phyloP scores from a whole-genome alignment of 2,113 vertebrate genomes.

The Taxidea taxus region DNA sequence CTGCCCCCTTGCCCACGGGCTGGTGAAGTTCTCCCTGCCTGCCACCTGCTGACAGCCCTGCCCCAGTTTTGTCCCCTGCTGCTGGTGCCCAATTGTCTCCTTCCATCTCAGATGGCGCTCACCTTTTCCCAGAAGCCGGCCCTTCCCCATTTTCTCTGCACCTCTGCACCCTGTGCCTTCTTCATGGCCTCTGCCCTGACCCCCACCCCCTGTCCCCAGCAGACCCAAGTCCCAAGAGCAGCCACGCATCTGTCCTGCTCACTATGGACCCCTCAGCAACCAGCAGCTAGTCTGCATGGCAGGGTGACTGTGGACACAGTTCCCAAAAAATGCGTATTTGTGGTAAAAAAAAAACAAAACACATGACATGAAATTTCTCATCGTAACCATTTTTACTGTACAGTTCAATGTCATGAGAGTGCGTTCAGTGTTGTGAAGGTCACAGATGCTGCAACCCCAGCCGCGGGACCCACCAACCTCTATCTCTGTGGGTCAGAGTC shows the following conservation, averaged over 20 bases:
- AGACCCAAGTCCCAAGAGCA: neutral
- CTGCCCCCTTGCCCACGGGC: too few species aligned
- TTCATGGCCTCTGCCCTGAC: too few species aligned
- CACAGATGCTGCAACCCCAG: neutral
- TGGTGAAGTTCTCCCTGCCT: too few species aligned
- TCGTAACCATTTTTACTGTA: rapidly evolving
- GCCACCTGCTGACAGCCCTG: neutral
- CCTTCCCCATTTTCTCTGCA: neutral
- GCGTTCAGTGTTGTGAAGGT: too few species aligned
- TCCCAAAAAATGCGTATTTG: neutral
- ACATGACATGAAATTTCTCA: rapidly evolving
- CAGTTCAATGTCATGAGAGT: neutral
- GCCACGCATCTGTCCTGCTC: rapidly evolving
- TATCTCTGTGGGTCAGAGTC: neutral
- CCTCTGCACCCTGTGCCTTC: neutral
- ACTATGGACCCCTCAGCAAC: neutral
- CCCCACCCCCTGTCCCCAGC: neutral
- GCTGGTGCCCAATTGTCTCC: too few species aligned
- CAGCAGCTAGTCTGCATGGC: rapidly evolving
- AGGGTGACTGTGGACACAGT: rapidly evolving
- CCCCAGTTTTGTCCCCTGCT: neutral
- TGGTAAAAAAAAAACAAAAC: neutral
- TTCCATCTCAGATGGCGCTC: neutral
- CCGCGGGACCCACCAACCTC: rapidly evolving
- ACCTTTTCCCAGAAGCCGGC: rapidly evolving